Evolutionary conservation across 1,140 invertebrate genomes (phyloP), one percentile per base, ranked within the genome.

Genomic region (Hylyphantes graminicola): DNA sequence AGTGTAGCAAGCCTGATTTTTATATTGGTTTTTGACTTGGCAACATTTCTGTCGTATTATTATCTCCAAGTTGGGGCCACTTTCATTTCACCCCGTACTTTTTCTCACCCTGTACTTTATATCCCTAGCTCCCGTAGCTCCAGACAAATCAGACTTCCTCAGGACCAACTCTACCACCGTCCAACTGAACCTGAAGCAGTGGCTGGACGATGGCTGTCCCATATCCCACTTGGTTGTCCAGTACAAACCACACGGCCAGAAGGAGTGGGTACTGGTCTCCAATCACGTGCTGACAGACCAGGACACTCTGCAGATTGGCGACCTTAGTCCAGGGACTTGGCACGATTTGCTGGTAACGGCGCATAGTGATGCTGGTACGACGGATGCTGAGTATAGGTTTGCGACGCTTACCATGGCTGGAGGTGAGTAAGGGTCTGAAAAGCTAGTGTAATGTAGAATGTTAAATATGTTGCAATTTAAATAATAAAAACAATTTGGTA

Each of bases 291-390:
- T 86, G 51, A 78, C 84, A 0, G 87, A 87, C 12, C 86, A 87
- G 19, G 75, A 84, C 17, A 50, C 63, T 2, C 77, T 87, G 0
- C 55, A 84, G 19, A 89, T 91, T 4, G 87, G 93, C 55, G 87
- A 88, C 21, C 63, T 91, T 11, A 85, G 86, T 63, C 87, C 88
- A 4, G 88, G 89, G 7, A 91, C 90, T 68, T 89, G 77, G 89
- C 85, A 88, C 57, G 87, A 87, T 74, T 90, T 97, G 11, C 92
- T 95, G 53, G 96, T 98, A 15, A 97, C 96, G 6, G 97, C 97
- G 19, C 96, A 98, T 90, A 98, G 97, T 88, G 97, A 97, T 88
- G 97, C 97, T 79, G 97, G 97, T 55, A 97, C 96, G 87, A 96
- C 96, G 17, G 95, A 97, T 55, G 95, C 95, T 68, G 94, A 97